Evolutionary conservation across 2,888 invertebrate species (phyloP), one percentile per base, ranked within the genome.

Genomic region (Exephanes ischioxanthus): DNA sequence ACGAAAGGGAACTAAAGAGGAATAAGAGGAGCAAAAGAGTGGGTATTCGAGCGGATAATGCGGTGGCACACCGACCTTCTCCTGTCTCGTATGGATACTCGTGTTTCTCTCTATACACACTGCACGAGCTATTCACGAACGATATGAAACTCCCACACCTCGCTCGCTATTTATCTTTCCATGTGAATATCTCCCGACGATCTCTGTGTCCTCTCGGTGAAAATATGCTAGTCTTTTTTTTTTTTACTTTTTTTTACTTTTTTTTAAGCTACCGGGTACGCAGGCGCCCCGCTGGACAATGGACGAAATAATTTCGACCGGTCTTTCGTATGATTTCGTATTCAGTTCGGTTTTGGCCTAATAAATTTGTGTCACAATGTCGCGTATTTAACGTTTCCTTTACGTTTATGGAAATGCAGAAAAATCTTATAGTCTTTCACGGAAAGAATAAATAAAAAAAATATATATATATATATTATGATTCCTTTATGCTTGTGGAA

Each of bases 1-100:
- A 82, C 79, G 82, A 85, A 85, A 81, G 83, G 77, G 70, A 71
- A 55, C 68, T 61, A 78, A 81, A 73, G 84, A 84, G 85, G 77
- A 48, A 37, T 55, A 75, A 61, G 67, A 77, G 75, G 76, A 80
- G 61, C 70, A 70, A 67, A 66, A 72, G 66, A 72, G 80, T 72
- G 72, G 66, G 78, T 58, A 80, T 66, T 80, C 72, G 78, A 78
- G 78, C 67, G 78, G 78, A 78, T 78, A 78, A 78, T 78, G 58
- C 70, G 68, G 70, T 61, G 61, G 70, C 70, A 61, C 48, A 77
- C 78, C 33, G 19, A 61, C 26, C 55, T 58, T 55, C 70, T 67
- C 78, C 53, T 58, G 41, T 58, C 67, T 67, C 80, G 45, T 67
- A 73, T 72, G 70, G 79, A 66, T 55, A 45, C 55, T 70, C 68